Evolutionary conservation across 2,888 invertebrate species (phyloP).

Genomic region (Agrochola litura): DNA sequence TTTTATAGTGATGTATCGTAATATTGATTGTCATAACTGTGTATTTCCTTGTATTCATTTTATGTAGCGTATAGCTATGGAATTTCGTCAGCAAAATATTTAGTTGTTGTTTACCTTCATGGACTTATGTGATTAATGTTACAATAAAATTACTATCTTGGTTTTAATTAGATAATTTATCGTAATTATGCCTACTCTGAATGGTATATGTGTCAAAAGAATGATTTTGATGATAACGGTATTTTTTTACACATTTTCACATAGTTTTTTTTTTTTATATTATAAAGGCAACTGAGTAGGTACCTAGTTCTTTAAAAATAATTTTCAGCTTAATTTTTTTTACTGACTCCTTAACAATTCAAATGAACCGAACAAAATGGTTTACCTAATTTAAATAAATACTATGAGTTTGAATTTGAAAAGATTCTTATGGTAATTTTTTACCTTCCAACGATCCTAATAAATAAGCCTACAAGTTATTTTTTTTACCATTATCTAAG

Average conservation of each 20-base stretch:
- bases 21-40: neutral
- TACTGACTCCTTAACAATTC: no score
- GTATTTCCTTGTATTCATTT: neutral
- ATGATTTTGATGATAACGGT: conserved; percentile 17
- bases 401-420: neutral
- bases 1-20: conserved; percentile 1
- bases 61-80: neutral
- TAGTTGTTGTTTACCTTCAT: neutral
- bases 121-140: neutral
- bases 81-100: neutral
- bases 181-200: conserved; percentile 30
- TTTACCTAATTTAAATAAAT: neutral
- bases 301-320: no score
- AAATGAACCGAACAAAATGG: neutral
- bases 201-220: conserved; percentile 21
- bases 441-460: neutral
- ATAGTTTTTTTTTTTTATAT: no score
- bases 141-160: conserved; percentile 28
- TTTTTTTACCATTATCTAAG: neutral
- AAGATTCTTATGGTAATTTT: neutral
- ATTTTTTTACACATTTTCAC: neutral
- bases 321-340: no score
- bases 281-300: no score
- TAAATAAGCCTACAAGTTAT: neutral
- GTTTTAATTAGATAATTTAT: conserved; percentile 35